Conservation (phyloP, 35 echinoderm and acorn worm species). For the Amphiura filiformis region DNA sequence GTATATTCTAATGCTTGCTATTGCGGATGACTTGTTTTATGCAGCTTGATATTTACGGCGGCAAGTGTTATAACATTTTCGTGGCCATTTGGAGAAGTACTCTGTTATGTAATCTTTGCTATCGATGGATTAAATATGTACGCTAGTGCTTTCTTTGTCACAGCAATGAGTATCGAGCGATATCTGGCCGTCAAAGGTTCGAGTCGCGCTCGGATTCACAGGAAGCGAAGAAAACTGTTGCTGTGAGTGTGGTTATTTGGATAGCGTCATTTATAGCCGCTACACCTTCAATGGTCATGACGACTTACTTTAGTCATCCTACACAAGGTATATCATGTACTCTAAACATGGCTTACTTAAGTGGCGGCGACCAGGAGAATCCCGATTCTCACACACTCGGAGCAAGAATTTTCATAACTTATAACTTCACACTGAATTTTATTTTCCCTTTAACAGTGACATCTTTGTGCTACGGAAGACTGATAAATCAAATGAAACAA, state of each 20-base stretch:
- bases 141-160: conserved; percentile 48
- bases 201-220: conserved; percentile 9
- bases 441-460: conserved; percentile 9
- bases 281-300: neutral
- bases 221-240: conserved; percentile 11
- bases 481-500: conserved; percentile 27
- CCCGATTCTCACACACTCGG: neutral
- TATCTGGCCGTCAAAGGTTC: conserved; percentile 32
- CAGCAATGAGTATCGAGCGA: conserved; percentile 27
- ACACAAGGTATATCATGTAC: neutral
- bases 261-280: conserved; percentile 14
- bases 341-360: neutral
- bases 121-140: conserved; percentile 36
- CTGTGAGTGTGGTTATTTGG: conserved; percentile 29
- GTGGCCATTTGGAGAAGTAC: conserved; percentile 26
- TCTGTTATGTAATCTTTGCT: neutral
- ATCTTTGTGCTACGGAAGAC: conserved; percentile 32
- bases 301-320: neutral
- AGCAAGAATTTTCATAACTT: conserved; percentile 16
- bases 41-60: conserved; percentile 1
- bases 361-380: neutral
- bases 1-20: conserved; percentile 22
- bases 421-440: conserved; percentile 17
- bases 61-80: conserved; percentile 9
- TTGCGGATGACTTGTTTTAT: conserved; percentile 32